A percentile compares a stretch with the other conserved stretches of the same genome.
These are phyloP conservation scores for Onychomys leucogaster DNA, from an alignment of 2,797 vertebrate genomes.

Conservation along the genomic window DNA sequence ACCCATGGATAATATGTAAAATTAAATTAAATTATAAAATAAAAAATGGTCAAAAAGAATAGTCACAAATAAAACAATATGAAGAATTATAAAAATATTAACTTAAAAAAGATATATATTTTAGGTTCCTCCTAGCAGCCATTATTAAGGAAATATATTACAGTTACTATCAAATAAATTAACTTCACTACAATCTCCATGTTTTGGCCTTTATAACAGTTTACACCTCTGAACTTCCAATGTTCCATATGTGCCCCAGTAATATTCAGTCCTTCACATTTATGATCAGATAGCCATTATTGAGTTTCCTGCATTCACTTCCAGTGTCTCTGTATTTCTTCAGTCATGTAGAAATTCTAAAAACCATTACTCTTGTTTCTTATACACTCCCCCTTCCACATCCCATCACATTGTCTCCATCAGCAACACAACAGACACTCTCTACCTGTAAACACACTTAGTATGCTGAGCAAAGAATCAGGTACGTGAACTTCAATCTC, in stretches of 20 bases:
- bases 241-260: too few species aligned
- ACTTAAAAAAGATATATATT: too few species aligned
- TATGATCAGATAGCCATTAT: not conserved
- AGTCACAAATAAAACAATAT: too few species aligned
- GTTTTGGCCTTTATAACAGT: not conserved
- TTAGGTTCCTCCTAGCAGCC: not conserved
- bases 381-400: rapidly evolving
- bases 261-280: too few species aligned
- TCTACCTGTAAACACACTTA: not conserved
- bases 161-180: not conserved
- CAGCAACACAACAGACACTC: not conserved
- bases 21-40: too few species aligned
- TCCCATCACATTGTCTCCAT: not conserved
- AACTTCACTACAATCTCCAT: not conserved
- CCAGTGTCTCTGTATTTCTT: not conserved
- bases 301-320: not conserved
- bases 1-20: too few species aligned
- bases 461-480: too few species aligned
- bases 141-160: not conserved
- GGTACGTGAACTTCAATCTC: too few species aligned
- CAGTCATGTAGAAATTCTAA: too few species aligned
- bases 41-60: too few species aligned
- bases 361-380: not conserved
- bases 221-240: too few species aligned
- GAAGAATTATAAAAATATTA: too few species aligned